phyloP scores from a whole-genome alignment of 2,113 vertebrate species.

The Heptranchias perlo region DNA sequence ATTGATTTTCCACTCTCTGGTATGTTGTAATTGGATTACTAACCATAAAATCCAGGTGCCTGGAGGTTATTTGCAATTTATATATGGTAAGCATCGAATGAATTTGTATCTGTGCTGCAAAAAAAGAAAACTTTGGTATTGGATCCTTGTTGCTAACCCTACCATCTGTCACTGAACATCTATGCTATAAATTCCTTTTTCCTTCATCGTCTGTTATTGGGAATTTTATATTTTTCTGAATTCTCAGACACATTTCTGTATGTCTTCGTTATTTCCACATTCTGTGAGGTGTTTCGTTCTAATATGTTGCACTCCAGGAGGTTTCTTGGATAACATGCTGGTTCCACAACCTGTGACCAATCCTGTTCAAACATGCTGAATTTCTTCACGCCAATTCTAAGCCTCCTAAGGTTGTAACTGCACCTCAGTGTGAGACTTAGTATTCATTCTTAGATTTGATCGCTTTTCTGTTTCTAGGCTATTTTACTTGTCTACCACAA shows the following conservation, averaged over 20 bases:
- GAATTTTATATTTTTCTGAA: background rate
- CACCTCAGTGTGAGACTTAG: background rate
- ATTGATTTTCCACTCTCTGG: slow-evolving; percentile 35
- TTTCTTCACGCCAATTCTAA: slow-evolving; percentile 4
- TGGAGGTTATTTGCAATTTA: slow-evolving; percentile 13
- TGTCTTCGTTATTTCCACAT: background rate
- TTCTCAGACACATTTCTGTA: background rate
- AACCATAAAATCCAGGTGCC: slow-evolving; percentile 33
- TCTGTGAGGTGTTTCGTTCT: background rate
- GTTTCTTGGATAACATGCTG: slow-evolving; percentile 2
- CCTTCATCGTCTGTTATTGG: background rate
- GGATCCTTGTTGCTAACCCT: background rate
- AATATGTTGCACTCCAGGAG: slow-evolving; percentile 9
- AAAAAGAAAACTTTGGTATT: background rate
- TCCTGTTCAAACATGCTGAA: slow-evolving; percentile 28
- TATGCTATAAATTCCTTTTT: background rate
- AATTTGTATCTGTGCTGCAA: background rate
- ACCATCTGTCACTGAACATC: background rate
- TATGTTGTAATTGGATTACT: slow-evolving; percentile 36
- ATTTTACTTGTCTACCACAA: background rate
- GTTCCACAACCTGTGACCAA: slow-evolving; percentile 12
- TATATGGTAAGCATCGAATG: background rate
- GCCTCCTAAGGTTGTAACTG: background rate
- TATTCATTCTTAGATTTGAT: slow-evolving; percentile 24
- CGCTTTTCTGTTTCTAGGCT: background rate